Conservation (phyloP, 2,888 invertebrate genomes). For the Heteromurus nitidus region DNA sequence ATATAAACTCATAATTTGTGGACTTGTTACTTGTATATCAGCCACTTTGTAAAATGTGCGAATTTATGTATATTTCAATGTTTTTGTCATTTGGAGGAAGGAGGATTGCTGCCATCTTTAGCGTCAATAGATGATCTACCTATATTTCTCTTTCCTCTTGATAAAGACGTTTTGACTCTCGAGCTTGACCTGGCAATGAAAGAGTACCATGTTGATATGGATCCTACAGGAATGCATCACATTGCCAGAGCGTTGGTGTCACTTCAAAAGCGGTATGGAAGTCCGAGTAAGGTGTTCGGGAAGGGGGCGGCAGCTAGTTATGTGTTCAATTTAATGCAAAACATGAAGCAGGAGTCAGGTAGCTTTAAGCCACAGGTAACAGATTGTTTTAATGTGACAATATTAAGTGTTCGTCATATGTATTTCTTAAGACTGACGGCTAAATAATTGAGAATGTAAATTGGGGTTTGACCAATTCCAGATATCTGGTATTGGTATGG, state of each 20-base stretch:
- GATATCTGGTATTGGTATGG: slow-evolving; percentile 81
- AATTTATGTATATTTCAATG: no score
- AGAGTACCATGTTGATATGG: slow-evolving; percentile 92
- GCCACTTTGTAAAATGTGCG: background rate
- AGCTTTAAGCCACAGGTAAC: slow-evolving; percentile 76
- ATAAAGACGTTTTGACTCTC: slow-evolving; percentile 94
- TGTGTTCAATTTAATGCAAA: slow-evolving; percentile 90
- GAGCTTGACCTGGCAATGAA: slow-evolving; percentile 87
- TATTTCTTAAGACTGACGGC: no score
- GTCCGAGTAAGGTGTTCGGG: slow-evolving; percentile 91
- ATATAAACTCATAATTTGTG: no score
- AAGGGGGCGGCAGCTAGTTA: slow-evolving; percentile 92
- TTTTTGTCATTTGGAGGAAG: slow-evolving; percentile 81
- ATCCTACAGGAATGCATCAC: slow-evolving; percentile 90
- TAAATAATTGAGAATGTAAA: no score
- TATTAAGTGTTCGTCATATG: no score
- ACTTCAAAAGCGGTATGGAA: slow-evolving; percentile 91
- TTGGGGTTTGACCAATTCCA: slow-evolving; percentile 35
- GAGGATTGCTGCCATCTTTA: slow-evolving; percentile 87
- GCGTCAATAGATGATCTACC: slow-evolving; percentile 88
- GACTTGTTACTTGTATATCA: no score
- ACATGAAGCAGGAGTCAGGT: slow-evolving; percentile 81
- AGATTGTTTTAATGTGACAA: no score
- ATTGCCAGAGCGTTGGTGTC: slow-evolving; percentile 90
- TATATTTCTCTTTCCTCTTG: slow-evolving; percentile 92